Conservation (phyloP, 2,797 vertebrate genomes). For the Melanotaenia pygmaea region DNA sequence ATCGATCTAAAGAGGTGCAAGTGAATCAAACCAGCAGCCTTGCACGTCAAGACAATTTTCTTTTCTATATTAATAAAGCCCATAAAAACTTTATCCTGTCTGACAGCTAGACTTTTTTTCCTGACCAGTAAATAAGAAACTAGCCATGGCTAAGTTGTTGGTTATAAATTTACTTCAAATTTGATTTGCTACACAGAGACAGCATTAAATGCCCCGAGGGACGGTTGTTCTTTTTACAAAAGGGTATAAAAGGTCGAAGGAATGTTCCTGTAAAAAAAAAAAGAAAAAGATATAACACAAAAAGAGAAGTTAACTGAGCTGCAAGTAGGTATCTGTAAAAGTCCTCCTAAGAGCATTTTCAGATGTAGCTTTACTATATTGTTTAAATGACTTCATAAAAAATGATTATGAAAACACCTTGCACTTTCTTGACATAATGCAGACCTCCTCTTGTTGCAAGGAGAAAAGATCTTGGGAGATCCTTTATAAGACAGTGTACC, state of each 20-base stretch:
- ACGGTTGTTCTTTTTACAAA: slow-evolving; percentile 3
- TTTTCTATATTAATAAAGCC: slow-evolving; percentile 24
- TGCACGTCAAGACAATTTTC: slow-evolving; percentile 28
- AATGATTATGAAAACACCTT: slow-evolving; percentile 43
- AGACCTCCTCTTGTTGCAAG: slow-evolving; percentile 24
- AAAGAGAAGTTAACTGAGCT: slow-evolving; percentile 18
- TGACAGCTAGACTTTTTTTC: slow-evolving; percentile 23
- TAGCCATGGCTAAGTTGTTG: slow-evolving; percentile 8
- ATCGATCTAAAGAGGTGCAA: slow-evolving; percentile 41
- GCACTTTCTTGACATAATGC: slow-evolving; percentile 22
- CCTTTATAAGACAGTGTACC: slow-evolving; percentile 60
- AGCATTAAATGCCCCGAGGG: slow-evolving; percentile 33
- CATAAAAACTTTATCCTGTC: neutral
- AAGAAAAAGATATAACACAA: slow-evolving; percentile 12
- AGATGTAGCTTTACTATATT: slow-evolving; percentile 23
- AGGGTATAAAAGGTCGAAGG: slow-evolving; percentile 7
- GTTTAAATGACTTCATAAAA: slow-evolving; percentile 10
- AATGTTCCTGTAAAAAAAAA: slow-evolving; percentile 23
- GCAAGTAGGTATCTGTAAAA: neutral
- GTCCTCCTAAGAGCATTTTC: neutral
- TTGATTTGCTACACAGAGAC: slow-evolving; percentile 11
- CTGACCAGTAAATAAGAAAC: slow-evolving; percentile 21
- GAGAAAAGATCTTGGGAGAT: slow-evolving; percentile 37
- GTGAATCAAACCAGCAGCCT: slow-evolving; percentile 42
- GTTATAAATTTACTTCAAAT: slow-evolving; percentile 20